A percentile compares a stretch with the other conserved stretches of the same genome.
Conservation (phyloP, 2,888 invertebrate genomes). For the Drosophila nigritarsus region DNA sequence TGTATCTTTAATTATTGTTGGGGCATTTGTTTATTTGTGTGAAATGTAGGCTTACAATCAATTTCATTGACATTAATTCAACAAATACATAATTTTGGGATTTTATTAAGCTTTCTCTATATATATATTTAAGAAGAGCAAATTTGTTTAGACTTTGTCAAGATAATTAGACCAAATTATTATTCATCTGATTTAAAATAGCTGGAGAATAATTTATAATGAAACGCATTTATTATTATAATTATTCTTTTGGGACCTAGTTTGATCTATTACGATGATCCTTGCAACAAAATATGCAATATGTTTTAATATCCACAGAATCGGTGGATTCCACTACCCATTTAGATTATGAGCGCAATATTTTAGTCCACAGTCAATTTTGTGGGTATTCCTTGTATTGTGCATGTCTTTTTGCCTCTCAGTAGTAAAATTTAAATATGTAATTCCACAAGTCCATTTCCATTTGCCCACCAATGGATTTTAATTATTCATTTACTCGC, state of each 20-base stretch:
- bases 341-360: neutral
- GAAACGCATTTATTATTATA: neutral
- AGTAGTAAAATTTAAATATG: neutral
- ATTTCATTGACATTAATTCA: neutral
- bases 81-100: neutral
- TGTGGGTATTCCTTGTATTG: neutral
- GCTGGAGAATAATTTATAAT: neutral
- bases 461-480: slow-evolving; percentile 16
- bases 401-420: neutral
- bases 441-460: neutral
- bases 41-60: neutral
- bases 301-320: neutral
- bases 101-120: neutral
- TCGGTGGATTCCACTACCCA: neutral
- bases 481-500: slow-evolving; percentile 47
- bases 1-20: neutral
- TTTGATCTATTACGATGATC: neutral
- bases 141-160: neutral
- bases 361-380: neutral
- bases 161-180: neutral
- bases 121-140: neutral
- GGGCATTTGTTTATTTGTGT: neutral
- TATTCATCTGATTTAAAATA: neutral
- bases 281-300: neutral
- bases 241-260: neutral